phyloP scores from a whole-genome alignment of 2,888 invertebrate genomes.

The Nephrotoma flavescens region DNA sequence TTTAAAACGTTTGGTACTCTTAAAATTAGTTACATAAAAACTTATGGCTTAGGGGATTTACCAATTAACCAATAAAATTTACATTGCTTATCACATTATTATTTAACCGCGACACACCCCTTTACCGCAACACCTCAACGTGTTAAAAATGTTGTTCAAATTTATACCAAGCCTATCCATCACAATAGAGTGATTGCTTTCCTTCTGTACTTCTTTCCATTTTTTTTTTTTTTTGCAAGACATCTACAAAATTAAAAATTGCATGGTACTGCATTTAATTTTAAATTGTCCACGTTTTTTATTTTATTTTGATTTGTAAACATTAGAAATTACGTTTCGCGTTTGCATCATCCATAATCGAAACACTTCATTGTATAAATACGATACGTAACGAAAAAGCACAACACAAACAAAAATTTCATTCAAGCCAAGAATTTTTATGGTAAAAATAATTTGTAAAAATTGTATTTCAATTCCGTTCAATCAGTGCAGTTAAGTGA shows the following conservation, averaged over 20 bases:
- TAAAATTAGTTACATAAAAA: not conserved
- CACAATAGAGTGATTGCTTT: not conserved
- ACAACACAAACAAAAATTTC: not conserved
- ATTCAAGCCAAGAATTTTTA: not conserved
- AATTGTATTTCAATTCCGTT: not conserved
- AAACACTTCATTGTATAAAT: not conserved
- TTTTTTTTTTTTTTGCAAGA: not conserved
- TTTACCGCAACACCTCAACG: not conserved
- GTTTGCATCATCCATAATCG: not conserved
- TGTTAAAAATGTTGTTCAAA: not conserved
- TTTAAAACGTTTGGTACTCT: not conserved
- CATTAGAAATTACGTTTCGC: not conserved
- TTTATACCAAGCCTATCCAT: not conserved
- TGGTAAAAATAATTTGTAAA: not conserved
- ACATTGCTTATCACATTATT: not conserved
- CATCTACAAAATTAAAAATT: not conserved
- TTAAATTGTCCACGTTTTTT: not conserved
- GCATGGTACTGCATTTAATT: not conserved
- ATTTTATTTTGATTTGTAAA: not conserved
- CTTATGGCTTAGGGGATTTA: not conserved
- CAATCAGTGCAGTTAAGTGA: not conserved
- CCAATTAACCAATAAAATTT: not conserved
- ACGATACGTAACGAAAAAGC: not conserved
- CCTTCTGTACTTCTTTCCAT: not conserved
- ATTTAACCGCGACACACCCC: not conserved